phyloP scores from a whole-genome alignment of 30 jellyfish, hydroid and myxozoan species.

The Rhopilema esculentum region DNA sequence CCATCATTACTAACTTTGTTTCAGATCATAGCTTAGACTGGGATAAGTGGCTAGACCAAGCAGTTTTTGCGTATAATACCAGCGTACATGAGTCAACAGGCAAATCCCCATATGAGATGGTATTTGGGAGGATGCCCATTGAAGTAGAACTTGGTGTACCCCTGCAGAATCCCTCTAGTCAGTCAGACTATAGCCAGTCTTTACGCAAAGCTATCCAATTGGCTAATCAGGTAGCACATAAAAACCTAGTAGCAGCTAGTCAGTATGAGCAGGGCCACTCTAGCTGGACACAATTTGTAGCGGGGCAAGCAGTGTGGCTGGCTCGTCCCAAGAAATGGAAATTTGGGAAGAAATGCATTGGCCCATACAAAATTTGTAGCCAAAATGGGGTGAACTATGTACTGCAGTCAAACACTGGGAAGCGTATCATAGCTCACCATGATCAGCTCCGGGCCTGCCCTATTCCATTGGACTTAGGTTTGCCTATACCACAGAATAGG shows the following conservation, averaged over 20 bases:
- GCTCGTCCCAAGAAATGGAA: conserved; percentile 71
- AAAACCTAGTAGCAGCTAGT: conserved; percentile 19
- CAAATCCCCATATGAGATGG: conserved; percentile 60
- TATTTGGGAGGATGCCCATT: conserved; percentile 59
- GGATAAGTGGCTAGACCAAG: conserved; percentile 57
- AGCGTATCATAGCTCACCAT: conserved; percentile 49
- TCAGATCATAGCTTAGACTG: conserved; percentile 51
- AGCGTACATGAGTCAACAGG: conserved; percentile 59
- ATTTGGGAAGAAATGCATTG: conserved; percentile 58
- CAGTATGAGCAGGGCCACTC: conserved; percentile 36
- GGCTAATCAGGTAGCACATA: conserved; percentile 43
- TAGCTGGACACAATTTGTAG: conserved; percentile 50
- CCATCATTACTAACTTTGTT: conserved; percentile 11
- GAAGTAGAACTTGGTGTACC: conserved; percentile 64
- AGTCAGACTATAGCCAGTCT: conserved; percentile 60
- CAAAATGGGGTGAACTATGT: conserved; percentile 64
- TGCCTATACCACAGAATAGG: too few relatives aligned
- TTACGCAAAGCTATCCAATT: conserved; percentile 47
- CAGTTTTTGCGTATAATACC: conserved; percentile 59
- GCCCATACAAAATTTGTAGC: conserved; percentile 52
- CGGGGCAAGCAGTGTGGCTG: conserved; percentile 58
- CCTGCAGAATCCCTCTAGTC: conserved; percentile 54
- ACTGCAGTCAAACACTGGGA: conserved; percentile 42
- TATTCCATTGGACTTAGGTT: conserved; percentile 30
- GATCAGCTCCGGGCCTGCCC: conserved; percentile 47